Evolutionary conservation across 2,888 invertebrate genomes (phyloP), one percentile per base, ranked within the genome.

Genomic region (Polyploca ridens): DNA sequence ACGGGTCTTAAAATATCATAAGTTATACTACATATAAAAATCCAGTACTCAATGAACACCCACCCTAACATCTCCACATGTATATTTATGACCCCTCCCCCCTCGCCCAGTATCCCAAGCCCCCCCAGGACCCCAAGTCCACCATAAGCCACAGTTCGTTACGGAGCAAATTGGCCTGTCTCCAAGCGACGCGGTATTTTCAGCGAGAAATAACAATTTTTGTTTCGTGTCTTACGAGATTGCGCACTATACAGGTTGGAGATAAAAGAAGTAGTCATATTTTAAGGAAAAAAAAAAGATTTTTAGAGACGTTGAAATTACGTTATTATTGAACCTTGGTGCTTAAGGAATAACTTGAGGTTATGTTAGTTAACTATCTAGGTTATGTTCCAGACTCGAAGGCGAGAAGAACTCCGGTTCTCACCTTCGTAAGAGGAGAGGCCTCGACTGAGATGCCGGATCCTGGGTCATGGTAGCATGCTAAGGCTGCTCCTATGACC

Each of bases 91-190:
- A 19, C 54, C 19, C 19, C 54, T 49, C 16, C 49, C 16, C 49
- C 16, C 6, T 27, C 27, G 10, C 46, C 16, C 19, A 19, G n/a
- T 19, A 54, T 0, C 54, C 19, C 63, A 66, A 66, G 66, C 74
- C 46, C 46, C 63, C 63, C 6, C 63, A 11, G 41, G 7, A 62
- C 64, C 64, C 54, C 54, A 19, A 58, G 71, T 70, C 74, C 70
- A 68, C 66, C 65, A 60, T 67, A 71, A 78, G 78, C 72, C 69
- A 68, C 67, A 73, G 68, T 85, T 83, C 82, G 82, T 84, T 82
- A 82, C 77, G 63, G 74, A 76, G 76, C 77, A 83, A 86, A 86
- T 86, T 86, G 86, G 86, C 84, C 77, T 79, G 77, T 80, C 79
- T 84, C 86, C 86, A 86, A 70, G 70, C 74, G 74, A 73, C 46